Evolutionary conservation across 2,888 invertebrate genomes (phyloP), one percentile per base, ranked within the genome.

Genomic region (Sarcophaga subvicina): DNA sequence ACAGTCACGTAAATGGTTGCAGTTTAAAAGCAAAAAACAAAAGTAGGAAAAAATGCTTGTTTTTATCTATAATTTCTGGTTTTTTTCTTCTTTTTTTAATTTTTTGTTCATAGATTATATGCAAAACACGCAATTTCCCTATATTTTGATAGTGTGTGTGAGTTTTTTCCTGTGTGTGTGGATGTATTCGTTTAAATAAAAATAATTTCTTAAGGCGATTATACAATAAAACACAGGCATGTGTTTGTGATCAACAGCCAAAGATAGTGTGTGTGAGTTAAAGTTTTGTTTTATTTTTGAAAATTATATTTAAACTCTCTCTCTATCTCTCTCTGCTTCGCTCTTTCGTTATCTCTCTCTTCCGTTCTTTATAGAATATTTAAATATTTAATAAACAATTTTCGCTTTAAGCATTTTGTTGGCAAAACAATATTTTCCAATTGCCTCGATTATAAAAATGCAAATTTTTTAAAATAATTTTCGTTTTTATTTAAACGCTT

Each of bases 71-170:
- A 66, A 49, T 81, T 70, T 71, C 37, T 37, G 37, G 0, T 37
- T 37, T 37, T 10, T 10, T 37, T 37, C 8, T 8, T 8, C 1
- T 27, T 37, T 37, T 37, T 37, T 37, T 37, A 8, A 37, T 10
- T 37, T 37, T 37, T 37, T 37, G 2, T 37, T 70, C 64, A 62
- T 59, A 75, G 78, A 85, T 79, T 70, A 81, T 87, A 87, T 87
- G 75, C 86, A 64, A 75, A 84, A 81, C 83, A 87, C 84, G 81
- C 83, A 83, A 81, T 76, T 82, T 76, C 12, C 62, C 76, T 60
- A 76, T 70, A 70, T 49, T 76, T 80, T 84, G 45, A 73, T 22
- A 62, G 8, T 72, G 12, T 45, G 37, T 54, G 54, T 17, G 5
- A 6, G 37, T 37, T 5, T 37, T 14, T 49, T 49, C 12, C 49